phyloP scores from a whole-genome alignment of 2,888 invertebrate species.

The Plagiodera versicolora region DNA sequence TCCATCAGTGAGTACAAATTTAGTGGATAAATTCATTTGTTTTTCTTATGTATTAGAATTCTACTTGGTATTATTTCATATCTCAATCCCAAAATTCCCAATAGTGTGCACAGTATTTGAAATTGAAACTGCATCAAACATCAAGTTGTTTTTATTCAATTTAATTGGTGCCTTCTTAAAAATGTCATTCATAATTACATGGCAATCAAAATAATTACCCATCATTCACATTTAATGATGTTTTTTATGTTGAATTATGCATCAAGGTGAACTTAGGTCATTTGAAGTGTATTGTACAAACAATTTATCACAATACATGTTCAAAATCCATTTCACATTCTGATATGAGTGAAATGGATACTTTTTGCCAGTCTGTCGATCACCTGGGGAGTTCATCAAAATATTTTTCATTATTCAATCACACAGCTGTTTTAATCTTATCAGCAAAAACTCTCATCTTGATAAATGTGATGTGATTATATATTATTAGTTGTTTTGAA shows the following conservation, averaged over 20 bases:
- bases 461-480: neutral
- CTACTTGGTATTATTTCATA: too few species aligned
- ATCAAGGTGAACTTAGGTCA: neutral
- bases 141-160: neutral
- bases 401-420: neutral
- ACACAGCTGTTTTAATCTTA: constrained; percentile 3
- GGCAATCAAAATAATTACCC: neutral
- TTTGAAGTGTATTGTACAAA: neutral
- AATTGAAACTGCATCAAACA: too few species aligned
- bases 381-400: neutral
- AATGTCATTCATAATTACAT: neutral
- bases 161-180: neutral
- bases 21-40: too few species aligned
- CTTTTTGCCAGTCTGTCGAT: neutral
- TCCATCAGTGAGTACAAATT: constrained; percentile 40
- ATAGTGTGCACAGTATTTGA: too few species aligned
- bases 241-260: neutral
- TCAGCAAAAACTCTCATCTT: neutral
- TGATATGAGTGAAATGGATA: neutral
- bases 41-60: too few species aligned
- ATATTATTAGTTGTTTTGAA: neutral
- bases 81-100: too few species aligned
- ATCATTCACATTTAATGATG: neutral
- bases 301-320: neutral
- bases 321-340: neutral